These are phyloP conservation scores for Antheraea mylitta DNA, from an alignment of 1,140 invertebrate genomes.

Conservation along the genomic window DNA sequence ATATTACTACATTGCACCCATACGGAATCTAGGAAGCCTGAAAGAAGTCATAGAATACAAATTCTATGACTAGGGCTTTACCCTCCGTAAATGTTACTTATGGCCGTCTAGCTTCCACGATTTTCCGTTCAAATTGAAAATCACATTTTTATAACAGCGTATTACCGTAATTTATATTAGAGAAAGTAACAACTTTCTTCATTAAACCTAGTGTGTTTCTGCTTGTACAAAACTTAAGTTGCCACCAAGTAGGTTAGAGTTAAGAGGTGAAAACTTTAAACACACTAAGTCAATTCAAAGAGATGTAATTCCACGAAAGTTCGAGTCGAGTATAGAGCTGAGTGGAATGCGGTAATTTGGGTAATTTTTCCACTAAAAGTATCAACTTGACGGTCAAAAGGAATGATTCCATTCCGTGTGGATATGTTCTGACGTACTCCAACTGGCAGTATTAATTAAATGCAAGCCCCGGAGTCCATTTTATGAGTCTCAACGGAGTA, in stretches of 20 bases:
- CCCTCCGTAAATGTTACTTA: too few relatives aligned
- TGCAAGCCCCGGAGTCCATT: conserved; percentile 72
- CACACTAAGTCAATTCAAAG: not conserved
- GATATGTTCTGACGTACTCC: conserved; percentile 61
- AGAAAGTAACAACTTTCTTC: too few relatives aligned
- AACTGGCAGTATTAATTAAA: conserved; percentile 72
- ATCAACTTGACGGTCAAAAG: conserved; percentile 57
- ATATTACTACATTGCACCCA: too few relatives aligned
- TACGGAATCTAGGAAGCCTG: too few relatives aligned
- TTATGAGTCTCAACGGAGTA: conserved; percentile 62
- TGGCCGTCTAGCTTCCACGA: too few relatives aligned
- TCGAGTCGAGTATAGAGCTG: conserved; percentile 27
- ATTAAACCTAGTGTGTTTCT: not conserved
- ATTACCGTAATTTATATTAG: too few relatives aligned
- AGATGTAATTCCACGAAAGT: not conserved
- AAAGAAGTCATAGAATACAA: too few relatives aligned
- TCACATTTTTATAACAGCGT: too few relatives aligned
- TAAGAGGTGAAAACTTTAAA: not conserved
- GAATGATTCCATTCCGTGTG: conserved; percentile 58
- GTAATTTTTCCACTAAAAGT: conserved; percentile 49
- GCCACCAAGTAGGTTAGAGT: not conserved
- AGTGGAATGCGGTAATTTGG: conserved; percentile 35
- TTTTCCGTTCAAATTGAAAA: too few relatives aligned
- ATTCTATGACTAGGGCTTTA: too few relatives aligned
- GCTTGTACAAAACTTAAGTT: not conserved